Evolutionary conservation across 2,888 invertebrate genomes (phyloP), one percentile per base, ranked within the genome.

Genomic region (Ellobium chinense): DNA sequence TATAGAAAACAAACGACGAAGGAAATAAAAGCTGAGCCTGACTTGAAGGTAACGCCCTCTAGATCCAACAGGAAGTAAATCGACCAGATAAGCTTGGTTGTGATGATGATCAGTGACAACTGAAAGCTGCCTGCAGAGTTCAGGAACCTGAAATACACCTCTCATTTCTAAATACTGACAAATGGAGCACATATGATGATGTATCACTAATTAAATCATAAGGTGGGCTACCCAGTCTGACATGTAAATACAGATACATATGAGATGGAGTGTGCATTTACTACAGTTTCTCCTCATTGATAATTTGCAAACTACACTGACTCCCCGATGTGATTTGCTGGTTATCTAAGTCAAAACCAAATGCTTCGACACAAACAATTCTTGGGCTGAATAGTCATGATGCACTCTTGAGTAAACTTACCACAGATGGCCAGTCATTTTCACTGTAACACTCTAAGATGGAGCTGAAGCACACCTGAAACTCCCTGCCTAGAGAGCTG

Each of bases 381-480:
- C n/a, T n/a, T n/a, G n/a, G n/a, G n/a, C n/a, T n/a, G n/a, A n/a
- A n/a, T n/a, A n/a, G n/a, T n/a, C n/a, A n/a, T n/a, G n/a, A n/a
- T n/a, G n/a, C n/a, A n/a, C n/a, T n/a, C n/a, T n/a, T n/a, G n/a
- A n/a, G n/a, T n/a, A n/a, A 24, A 78, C 70, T 58, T 62, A 78
- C 78, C 29, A 63, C 78, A 24, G 60, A 18, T 39, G 60, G 78
- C 78, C 78, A 78, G 34, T 69, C 78, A 46, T 1, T 14, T 24
- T 46, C 34, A 37, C 62, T 78, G 31, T 78, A 78, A 18, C 68
- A 60, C n/a, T 70, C 34, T 14, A 78, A 39, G 5, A 78, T 62
- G 21, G 70, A 34, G 24, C 39, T n/a, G 46, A 78, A 70, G n/a
- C 78, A 78, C 29, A 24, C 31, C 39, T 34, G 39, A 62, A 70